These are phyloP conservation scores for Euclidia mi DNA, from an alignment of 2,888 invertebrate species.

Conservation along the genomic window DNA sequence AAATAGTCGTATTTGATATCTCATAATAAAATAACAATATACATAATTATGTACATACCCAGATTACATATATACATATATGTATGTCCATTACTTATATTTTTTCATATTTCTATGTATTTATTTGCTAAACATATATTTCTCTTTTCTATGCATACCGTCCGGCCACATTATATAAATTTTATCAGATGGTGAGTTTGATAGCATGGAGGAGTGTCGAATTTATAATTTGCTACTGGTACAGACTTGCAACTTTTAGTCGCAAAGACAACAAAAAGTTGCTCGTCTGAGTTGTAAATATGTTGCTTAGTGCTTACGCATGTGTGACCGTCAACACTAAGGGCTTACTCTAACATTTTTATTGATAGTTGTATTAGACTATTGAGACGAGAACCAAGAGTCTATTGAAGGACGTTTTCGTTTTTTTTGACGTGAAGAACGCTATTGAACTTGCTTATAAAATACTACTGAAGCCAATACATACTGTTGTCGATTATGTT, in stretches of 20 bases:
- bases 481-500: too few species aligned
- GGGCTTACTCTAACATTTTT: constrained; percentile 1
- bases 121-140: constrained; percentile 48
- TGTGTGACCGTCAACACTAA: background rate
- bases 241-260: background rate
- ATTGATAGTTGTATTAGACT: background rate
- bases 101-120: background rate
- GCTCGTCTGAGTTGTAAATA: background rate
- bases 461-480: too few species aligned
- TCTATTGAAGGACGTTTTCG: too few species aligned
- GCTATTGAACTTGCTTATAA: too few species aligned
- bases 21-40: too few species aligned
- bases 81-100: too few species aligned
- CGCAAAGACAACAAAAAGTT: background rate
- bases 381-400: too few species aligned
- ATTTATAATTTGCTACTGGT: constrained; percentile 28
- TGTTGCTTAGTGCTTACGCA: background rate
- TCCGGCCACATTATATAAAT: constrained; percentile 61
- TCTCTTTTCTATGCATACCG: constrained; percentile 72
- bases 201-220: constrained; percentile 55
- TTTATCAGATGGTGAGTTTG: constrained; percentile 77
- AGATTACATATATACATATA: too few species aligned
- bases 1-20: too few species aligned
- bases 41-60: too few species aligned
- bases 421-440: too few species aligned